phyloP scores from a whole-genome alignment of 2,113 vertebrate species.

The Istiophorus platypterus region DNA sequence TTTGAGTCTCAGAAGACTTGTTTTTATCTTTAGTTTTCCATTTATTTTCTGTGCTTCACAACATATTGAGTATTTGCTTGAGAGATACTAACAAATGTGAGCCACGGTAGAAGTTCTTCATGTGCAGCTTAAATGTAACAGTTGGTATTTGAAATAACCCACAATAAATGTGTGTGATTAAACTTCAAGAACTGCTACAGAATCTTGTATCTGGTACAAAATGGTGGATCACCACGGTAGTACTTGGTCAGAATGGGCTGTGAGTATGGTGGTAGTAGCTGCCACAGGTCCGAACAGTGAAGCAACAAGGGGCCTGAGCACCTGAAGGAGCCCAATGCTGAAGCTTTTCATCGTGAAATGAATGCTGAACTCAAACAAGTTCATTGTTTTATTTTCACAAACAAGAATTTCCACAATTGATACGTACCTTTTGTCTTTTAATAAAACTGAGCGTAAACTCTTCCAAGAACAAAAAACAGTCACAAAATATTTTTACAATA shows the following conservation, averaged over 20 bases:
- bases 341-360: too few species aligned
- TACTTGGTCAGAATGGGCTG: too few species aligned
- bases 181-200: too few species aligned
- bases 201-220: too few species aligned
- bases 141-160: background rate
- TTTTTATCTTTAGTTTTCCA: background rate
- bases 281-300: too few species aligned
- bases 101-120: background rate
- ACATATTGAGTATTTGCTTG: background rate
- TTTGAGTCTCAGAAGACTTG: background rate
- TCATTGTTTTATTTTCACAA: background rate
- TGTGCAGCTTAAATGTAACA: background rate
- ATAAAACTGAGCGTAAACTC: background rate
- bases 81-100: background rate
- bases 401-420: background rate
- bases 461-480: background rate
- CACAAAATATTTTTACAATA: background rate
- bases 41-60: background rate
- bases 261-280: too few species aligned
- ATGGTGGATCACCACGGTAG: too few species aligned
- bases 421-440: background rate
- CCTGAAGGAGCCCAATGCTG: background rate
- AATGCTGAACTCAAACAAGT: background rate
- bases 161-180: too few species aligned
- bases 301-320: too few species aligned